Evolutionary conservation across 2,113 vertebrate species (phyloP).

Genomic region (Lethenteron camtschaticum): DNA sequence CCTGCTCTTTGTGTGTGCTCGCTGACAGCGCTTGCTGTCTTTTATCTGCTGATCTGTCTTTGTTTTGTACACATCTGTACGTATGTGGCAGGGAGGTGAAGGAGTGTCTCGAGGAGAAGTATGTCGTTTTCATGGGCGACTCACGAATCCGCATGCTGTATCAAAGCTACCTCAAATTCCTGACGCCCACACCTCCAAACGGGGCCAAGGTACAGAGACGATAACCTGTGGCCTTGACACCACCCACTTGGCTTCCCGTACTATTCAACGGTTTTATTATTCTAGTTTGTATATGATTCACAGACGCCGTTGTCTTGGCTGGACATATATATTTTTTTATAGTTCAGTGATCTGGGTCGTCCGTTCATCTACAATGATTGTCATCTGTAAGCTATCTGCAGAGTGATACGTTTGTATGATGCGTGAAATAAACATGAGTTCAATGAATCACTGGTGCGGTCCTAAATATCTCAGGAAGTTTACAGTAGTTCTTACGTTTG

Average conservation of each 20-base stretch:
- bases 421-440: too few species aligned
- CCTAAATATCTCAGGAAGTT: too few species aligned
- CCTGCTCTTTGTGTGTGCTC: conserved; percentile 13
- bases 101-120: conserved; percentile 52
- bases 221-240: neutral
- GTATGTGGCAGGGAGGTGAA: conserved; percentile 61
- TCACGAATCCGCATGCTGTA: conserved; percentile 83
- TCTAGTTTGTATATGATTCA: neutral
- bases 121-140: conserved; percentile 65
- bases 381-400: too few species aligned
- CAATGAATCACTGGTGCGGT: too few species aligned
- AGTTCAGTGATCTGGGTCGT: too few species aligned
- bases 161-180: conserved; percentile 64
- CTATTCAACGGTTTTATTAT: neutral
- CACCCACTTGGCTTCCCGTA: neutral
- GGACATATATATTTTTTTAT: neutral
- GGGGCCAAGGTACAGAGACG: conserved; percentile 51
- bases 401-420: too few species aligned
- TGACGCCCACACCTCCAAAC: conserved; percentile 50
- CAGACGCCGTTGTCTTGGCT: neutral
- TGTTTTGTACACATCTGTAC: neutral
- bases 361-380: too few species aligned
- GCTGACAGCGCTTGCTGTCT: neutral
- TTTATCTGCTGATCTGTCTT: neutral
- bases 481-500: too few species aligned